Base-by-base conservation (phyloP, 1,140 invertebrate species). In the Nasonia longicornis region DNA sequence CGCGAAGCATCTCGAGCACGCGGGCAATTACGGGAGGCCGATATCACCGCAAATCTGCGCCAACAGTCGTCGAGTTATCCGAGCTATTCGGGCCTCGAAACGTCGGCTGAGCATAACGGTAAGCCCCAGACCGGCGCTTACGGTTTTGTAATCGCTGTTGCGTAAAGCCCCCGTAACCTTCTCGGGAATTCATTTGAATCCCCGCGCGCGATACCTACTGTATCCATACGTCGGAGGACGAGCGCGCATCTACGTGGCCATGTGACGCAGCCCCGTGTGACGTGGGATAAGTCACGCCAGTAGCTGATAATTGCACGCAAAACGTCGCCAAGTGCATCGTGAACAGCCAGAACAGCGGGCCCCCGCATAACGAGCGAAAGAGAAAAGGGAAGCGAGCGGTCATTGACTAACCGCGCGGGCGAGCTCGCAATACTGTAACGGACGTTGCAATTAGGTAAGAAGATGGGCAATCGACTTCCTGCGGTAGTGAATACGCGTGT, bases 391-490 rank as follows among this genome's bases (percentile, higher is more conserved):
- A n/a, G 52, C 52, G 64, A 29, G 42, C 74, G 77, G 77, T 71
- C 82, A 83, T 80, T 77, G 76, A 84, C 72, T 80, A 84, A 80
- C 79, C 70, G 75, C 52, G 3, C 29, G 14, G 20, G 26, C 20
- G 64, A 67, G 42, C 83, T 42, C 35, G 77, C 63, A 71, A 38
- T 63, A n/a, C 38, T 66, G 73, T 80, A 75, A 78, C 45, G 79
- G 52, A 74, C 52, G 81, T 75, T 26, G 71, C 71, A 82, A 86
- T 85, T 86, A 84, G 78, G 20, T 77, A 74, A 81, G 77, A 82
- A 77, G 81, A 86, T 81, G 83, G 79, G 80, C 78, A 82, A 85
- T 84, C 85, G 81, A 83, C 79, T 85, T 85, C 85, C 84, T 76
- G 64, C 58, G 70, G 69, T 52, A 66, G 20, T 16, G 16, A 52